Evolutionary conservation across 2,113 vertebrate species (phyloP).

Genomic region (Calcarius ornatus): DNA sequence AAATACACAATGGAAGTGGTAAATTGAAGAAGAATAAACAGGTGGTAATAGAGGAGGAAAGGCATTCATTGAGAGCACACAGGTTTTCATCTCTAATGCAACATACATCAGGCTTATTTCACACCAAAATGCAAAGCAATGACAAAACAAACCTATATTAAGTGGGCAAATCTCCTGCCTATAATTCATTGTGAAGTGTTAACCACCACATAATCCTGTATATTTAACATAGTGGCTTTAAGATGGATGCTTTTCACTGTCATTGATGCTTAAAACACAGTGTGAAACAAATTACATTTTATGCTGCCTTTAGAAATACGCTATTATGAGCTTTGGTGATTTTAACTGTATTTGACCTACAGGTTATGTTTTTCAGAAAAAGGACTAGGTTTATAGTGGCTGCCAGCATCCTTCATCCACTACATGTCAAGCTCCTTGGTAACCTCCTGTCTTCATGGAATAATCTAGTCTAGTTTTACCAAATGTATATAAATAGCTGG

Average conservation of each 20-base stretch:
- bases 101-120: neutral
- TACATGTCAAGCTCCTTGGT: neutral
- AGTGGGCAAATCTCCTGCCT: neutral
- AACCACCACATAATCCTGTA: neutral
- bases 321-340: neutral
- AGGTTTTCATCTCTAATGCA: conserved; percentile 3
- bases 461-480: neutral
- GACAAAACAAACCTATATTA: conserved; percentile 5
- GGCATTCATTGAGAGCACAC: neutral
- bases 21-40: conserved; percentile 51
- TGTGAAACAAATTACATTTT: neutral
- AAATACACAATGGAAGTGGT: conserved; percentile 33
- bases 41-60: neutral
- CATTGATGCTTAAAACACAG: neutral
- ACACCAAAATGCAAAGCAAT: neutral
- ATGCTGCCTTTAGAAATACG: neutral
- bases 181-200: neutral
- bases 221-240: neutral
- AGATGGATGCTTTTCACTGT: neutral
- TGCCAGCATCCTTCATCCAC: neutral
- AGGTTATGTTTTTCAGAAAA: neutral
- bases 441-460: neutral
- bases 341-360: neutral
- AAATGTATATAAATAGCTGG: neutral
- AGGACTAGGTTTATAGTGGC: neutral